These are phyloP conservation scores for Oxyruncus cristatus DNA, from an alignment of 2,113 vertebrate species.

Conservation along the genomic window DNA sequence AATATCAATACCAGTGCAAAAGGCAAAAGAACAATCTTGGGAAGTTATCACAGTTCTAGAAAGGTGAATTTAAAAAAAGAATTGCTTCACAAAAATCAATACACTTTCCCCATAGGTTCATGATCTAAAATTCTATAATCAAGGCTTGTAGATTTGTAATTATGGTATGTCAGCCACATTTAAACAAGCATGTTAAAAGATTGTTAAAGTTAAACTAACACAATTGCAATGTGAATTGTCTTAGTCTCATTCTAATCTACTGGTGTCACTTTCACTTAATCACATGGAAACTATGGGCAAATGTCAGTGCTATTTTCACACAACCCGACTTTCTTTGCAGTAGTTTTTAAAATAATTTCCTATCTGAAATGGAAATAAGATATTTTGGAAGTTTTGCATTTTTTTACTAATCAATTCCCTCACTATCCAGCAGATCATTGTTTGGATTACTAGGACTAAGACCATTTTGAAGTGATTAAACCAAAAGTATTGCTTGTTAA, in stretches of 20 bases:
- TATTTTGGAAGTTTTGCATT: not conserved
- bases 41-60: conserved; percentile 63
- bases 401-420: not conserved
- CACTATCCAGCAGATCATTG: not conserved
- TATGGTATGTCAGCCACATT: conserved; percentile 90
- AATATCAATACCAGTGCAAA: not conserved
- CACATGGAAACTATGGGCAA: conserved; percentile 79
- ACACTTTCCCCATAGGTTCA: conserved; percentile 78
- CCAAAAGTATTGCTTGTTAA: not conserved
- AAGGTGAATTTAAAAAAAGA: conserved; percentile 48
- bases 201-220: conserved; percentile 91
- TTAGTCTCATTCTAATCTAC: conserved; percentile 96
- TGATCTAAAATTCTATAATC: conserved; percentile 86
- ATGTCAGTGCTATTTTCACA: conserved; percentile 83
- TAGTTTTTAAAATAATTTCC: conserved; percentile 70
- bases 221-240: conserved; percentile 96
- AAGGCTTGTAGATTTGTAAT: conserved; percentile 86
- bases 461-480: conserved; percentile 7
- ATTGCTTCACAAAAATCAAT: conserved; percentile 77
- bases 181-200: conserved; percentile 91
- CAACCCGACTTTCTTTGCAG: conserved; percentile 75
- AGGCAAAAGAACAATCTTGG: conserved; percentile 45
- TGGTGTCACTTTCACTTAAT: conserved; percentile 93
- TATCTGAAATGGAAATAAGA: conserved; percentile 61
- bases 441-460: not conserved